Evolutionary conservation across 2,113 vertebrate genomes (phyloP).

Genomic region (Thamnophis sirtalis): DNA sequence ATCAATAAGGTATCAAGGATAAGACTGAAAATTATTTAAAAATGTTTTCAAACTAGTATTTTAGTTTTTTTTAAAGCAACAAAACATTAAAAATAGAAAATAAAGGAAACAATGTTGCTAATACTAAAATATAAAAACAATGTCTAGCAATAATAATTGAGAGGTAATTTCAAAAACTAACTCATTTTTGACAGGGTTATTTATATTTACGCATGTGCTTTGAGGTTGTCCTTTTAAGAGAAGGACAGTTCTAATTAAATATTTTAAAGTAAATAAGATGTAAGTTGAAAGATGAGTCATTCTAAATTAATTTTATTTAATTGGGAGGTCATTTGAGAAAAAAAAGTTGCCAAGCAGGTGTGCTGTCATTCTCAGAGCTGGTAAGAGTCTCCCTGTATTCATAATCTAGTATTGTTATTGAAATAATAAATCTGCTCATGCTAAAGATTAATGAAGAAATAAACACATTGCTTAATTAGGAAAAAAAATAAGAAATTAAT

Average conservation of each 20-base stretch:
- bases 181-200: constrained; percentile 5
- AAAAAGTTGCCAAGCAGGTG: not conserved
- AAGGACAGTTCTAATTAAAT: not conserved
- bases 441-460: not conserved
- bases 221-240: not conserved
- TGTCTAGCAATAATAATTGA: not conserved
- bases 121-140: not conserved
- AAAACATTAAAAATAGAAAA: not conserved
- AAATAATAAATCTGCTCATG: constrained; percentile 4
- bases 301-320: not conserved
- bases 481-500: not conserved
- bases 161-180: constrained; percentile 9
- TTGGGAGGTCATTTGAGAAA: not conserved
- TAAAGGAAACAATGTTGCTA: not conserved
- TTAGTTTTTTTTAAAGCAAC: not conserved
- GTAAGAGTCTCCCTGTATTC: constrained; percentile 30
- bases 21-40: not conserved
- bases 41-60: not conserved
- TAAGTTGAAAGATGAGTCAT: not conserved
- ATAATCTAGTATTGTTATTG: constrained; percentile 31
- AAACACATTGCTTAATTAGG: not conserved
- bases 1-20: not conserved
- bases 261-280: not conserved
- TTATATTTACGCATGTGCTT: not conserved
- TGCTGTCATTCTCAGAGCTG: not conserved